These are phyloP conservation scores for Pampus argenteus DNA, from an alignment of 2,797 vertebrate species.

Conservation along the genomic window DNA sequence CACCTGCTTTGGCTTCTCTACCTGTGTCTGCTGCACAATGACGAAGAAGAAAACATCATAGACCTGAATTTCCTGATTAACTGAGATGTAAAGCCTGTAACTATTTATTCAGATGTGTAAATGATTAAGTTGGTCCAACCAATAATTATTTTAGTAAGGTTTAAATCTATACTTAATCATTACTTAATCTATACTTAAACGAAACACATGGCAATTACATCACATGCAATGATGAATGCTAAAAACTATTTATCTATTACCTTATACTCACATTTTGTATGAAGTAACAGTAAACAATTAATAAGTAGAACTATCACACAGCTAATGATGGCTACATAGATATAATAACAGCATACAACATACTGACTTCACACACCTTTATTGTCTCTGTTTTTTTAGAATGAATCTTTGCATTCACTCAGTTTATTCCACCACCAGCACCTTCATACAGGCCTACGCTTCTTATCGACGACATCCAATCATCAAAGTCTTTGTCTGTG, in stretches of 20 bases:
- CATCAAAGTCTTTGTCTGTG: not conserved
- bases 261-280: not conserved
- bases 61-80: conserved; percentile 7
- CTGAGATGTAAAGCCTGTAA: conserved; percentile 12
- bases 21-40: not conserved
- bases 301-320: conserved; percentile 6
- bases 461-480: not conserved
- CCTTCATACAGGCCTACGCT: no score
- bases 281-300: conserved; percentile 1
- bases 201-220: not conserved
- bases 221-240: not conserved
- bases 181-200: not conserved
- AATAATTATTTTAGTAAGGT: conserved; percentile 6
- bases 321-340: not conserved
- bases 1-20: conserved; percentile 8
- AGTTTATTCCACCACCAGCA: no score
- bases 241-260: not conserved
- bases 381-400: no score
- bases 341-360: not conserved
- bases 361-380: no score
- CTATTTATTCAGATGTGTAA: conserved; percentile 34
- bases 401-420: no score
- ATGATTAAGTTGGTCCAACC: conserved; percentile 25
- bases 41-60: not conserved
- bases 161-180: no score